Evolutionary conservation across 2,113 vertebrate genomes (phyloP).

Genomic region (Myodes glareolus): DNA sequence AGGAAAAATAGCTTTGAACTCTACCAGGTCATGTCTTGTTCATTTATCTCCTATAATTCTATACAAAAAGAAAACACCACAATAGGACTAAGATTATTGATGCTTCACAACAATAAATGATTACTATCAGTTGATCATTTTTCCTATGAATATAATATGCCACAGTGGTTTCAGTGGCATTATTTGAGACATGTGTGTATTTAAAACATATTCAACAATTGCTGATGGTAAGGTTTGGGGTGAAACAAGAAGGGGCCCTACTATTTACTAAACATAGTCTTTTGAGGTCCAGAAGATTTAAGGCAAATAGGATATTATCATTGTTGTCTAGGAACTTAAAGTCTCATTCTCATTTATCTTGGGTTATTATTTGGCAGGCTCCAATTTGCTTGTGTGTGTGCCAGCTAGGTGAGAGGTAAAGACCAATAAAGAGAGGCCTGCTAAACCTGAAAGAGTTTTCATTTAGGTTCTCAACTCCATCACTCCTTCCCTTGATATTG

Average conservation of each 20-base stretch:
- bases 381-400: not conserved
- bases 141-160: constrained; percentile 52
- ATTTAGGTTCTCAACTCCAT: not conserved
- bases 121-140: constrained; percentile 67
- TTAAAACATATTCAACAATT: not conserved
- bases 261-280: not conserved
- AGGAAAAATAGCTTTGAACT: constrained; percentile 79
- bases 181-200: not conserved
- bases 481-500: not conserved
- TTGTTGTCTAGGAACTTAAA: not conserved
- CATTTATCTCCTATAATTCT: constrained; percentile 82
- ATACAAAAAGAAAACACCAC: constrained; percentile 36
- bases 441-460: not conserved
- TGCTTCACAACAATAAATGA: constrained; percentile 66
- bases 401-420: not conserved
- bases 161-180: not conserved
- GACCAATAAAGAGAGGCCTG: not conserved
- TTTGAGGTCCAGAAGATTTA: not conserved
- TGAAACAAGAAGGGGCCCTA: not conserved
- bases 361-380: not conserved
- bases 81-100: constrained; percentile 69
- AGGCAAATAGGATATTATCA: not conserved
- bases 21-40: constrained; percentile 79
- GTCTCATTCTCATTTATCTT: not conserved
- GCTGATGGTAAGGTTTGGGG: not conserved